phyloP scores from a whole-genome alignment of 2,888 invertebrate species.

The Dryocosmus kuriphilus region DNA sequence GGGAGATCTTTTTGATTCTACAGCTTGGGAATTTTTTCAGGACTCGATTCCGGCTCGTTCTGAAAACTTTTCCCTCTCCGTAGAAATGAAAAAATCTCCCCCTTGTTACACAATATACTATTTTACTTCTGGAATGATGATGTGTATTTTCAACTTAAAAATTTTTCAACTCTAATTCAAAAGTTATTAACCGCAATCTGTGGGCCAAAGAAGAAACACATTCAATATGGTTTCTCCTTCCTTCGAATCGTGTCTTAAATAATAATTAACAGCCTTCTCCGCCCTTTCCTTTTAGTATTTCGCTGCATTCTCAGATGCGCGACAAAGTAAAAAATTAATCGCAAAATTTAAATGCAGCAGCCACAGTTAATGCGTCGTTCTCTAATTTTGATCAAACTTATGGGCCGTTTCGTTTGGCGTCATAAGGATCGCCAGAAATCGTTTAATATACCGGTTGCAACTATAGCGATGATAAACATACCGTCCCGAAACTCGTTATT shows the following conservation, averaged over 20 bases:
- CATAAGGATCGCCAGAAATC: background rate
- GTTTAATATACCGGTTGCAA: constrained; percentile 29
- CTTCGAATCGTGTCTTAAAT: constrained; percentile 18
- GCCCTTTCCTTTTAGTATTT: background rate
- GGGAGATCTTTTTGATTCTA: too few species aligned
- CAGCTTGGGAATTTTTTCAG: too few species aligned
- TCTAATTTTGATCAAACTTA: constrained; percentile 36
- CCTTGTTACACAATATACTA: too few species aligned
- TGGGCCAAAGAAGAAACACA: background rate
- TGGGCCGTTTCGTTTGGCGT: constrained; percentile 6
- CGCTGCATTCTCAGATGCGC: constrained; percentile 24
- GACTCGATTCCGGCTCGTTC: too few species aligned
- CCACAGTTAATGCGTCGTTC: constrained; percentile 10
- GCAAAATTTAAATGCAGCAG: constrained; percentile 37
- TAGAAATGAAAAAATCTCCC: too few species aligned
- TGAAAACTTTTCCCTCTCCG: too few species aligned
- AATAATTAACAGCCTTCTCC: constrained; percentile 11
- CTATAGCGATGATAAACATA: constrained; percentile 24
- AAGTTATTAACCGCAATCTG: background rate
- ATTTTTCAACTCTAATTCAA: background rate
- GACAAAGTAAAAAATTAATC: constrained; percentile 40
- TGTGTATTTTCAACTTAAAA: background rate
- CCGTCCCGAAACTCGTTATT: constrained; percentile 19
- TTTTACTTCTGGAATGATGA: background rate
- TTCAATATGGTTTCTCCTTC: background rate